Percentiles rank a stretch among this genome's conserved stretches.
Conservation (phyloP, 2,113 vertebrate genomes). For the Dermatemys mawii region DNA sequence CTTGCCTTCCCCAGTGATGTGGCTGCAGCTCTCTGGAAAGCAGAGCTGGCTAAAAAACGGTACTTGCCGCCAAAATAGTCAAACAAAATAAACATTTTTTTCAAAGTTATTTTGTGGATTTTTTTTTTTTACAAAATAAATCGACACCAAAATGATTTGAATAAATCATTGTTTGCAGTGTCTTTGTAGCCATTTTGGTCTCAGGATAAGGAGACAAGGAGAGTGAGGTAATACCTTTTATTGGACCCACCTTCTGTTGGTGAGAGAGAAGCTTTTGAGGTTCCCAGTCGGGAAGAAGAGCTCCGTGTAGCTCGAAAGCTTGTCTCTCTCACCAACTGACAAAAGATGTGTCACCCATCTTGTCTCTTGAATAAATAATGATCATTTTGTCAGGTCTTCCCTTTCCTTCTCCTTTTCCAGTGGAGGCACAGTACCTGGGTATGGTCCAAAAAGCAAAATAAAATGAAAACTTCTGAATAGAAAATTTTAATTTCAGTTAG, state of each 20-base stretch:
- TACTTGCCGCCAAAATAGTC: slow-evolving; percentile 28
- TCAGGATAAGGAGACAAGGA: not conserved
- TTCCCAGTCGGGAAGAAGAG: not conserved
- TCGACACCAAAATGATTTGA: slow-evolving; percentile 46
- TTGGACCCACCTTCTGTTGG: not conserved
- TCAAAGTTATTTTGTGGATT: slow-evolving; percentile 9
- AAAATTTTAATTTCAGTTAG: not conserved
- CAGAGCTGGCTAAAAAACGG: slow-evolving; percentile 19
- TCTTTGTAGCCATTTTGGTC: not conserved
- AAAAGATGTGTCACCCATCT: not conserved
- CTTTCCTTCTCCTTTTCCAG: slow-evolving; percentile 13
- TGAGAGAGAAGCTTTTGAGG: not conserved
- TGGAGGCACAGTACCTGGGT: not conserved
- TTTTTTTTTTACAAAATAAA: slow-evolving; percentile 35
- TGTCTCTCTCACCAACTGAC: not conserved
- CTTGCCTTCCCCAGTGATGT: slow-evolving; percentile 20
- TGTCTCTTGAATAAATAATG: slow-evolving; percentile 2
- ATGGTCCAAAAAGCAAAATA: not conserved
- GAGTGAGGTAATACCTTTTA: not conserved
- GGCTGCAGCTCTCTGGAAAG: not conserved
- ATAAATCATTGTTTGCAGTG: not conserved
- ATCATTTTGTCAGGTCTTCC: not conserved
- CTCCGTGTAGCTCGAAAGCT: not conserved
- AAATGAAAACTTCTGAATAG: not conserved
- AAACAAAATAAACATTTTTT: slow-evolving; percentile 1